Base-by-base conservation (phyloP, 2,888 invertebrate genomes). In the Pachymerium ferrugineum region DNA sequence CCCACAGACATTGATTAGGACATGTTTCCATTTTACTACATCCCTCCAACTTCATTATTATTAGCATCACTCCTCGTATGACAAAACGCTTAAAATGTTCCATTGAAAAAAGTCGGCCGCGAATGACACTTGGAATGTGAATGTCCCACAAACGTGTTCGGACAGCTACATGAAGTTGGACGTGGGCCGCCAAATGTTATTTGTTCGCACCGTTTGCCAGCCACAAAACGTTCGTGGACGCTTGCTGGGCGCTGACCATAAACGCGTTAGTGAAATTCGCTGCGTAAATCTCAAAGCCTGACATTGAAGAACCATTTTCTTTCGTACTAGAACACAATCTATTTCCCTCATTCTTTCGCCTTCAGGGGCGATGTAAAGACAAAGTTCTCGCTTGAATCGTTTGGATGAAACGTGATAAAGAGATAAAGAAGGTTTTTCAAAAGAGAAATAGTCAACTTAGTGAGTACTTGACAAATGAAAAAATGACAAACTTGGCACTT, bases 261-360 rank as follows among this genome's bases (percentile, higher is more conserved):
- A 47, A 47, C 47, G 47, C 47, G 47, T 47, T 47, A 47, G 47
- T 47, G 16, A 47, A 47, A 47, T 47, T 47, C 47, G 47, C n/a
- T 1, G 47, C 47, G 47, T 47, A 47, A 47, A 47, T 47, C 47
- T 47, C 47, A 22, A 8, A 16, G 6, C 19, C 47, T 47, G 47
- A 47, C 47, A 47, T 16, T 16, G 47, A 47, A 47, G 16, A 10
- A 19, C 47, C 47, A 47, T 47, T 47, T 47, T 47, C 47, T 47
- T 47, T 47, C 47, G 5, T 47, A 47, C 19, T 47, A 47, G 22
- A 47, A 47, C 47, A 47, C 47, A 47, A 47, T 47, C 22, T 47
- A 47, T 8, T 47, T 47, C 47, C 16, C 47, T 47, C 22, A 16
- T 22, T 47, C 47, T 22, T 47, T 3, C 10, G 47, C 47, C 47